Conservation (phyloP, 2,113 vertebrate species). For the Oncorhynchus masou region DNA sequence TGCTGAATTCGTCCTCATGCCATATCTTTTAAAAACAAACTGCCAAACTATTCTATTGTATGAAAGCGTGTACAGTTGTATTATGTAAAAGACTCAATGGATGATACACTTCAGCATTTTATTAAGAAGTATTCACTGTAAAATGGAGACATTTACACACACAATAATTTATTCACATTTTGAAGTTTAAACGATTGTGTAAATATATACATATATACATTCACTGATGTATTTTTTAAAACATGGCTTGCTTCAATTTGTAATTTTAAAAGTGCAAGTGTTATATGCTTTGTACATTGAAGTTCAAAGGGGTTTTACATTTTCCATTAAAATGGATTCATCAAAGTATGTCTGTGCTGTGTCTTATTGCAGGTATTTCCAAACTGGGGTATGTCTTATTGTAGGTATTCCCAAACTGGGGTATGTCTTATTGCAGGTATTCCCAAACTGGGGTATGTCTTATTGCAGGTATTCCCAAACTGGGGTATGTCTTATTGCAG, state of each 20-base stretch:
- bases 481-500: no score
- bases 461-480: no score
- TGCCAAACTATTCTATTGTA: slow-evolving; percentile 94
- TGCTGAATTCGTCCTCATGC: slow-evolving; percentile 93
- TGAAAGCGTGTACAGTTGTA: slow-evolving; percentile 88
- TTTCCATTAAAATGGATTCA: slow-evolving; percentile 99
- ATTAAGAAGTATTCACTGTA: slow-evolving; percentile 97
- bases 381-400: no score
- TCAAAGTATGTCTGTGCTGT: slow-evolving; percentile 63
- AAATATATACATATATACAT: slow-evolving; percentile 99
- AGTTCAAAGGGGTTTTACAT: slow-evolving; percentile 99
- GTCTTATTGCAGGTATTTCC: neutral
- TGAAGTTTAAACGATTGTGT: slow-evolving; percentile 94
- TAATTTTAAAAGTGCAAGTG: slow-evolving; percentile 98
- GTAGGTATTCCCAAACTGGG: no score
- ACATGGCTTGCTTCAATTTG: slow-evolving; percentile 98
- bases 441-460: no score
- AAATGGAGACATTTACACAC: slow-evolving; percentile 92
- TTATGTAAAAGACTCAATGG: slow-evolving; percentile 88
- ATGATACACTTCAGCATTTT: slow-evolving; percentile 92
- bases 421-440: no score
- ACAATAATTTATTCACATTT: slow-evolving; percentile 99
- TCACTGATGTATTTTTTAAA: slow-evolving; percentile 99
- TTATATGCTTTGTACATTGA: slow-evolving; percentile 99
- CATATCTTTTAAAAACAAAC: slow-evolving; percentile 90